A percentile compares a stretch with the other conserved stretches of the same genome.
Evolutionary conservation across 2,113 vertebrate genomes (phyloP).

Genomic region (Edolisoma coerulescens): DNA sequence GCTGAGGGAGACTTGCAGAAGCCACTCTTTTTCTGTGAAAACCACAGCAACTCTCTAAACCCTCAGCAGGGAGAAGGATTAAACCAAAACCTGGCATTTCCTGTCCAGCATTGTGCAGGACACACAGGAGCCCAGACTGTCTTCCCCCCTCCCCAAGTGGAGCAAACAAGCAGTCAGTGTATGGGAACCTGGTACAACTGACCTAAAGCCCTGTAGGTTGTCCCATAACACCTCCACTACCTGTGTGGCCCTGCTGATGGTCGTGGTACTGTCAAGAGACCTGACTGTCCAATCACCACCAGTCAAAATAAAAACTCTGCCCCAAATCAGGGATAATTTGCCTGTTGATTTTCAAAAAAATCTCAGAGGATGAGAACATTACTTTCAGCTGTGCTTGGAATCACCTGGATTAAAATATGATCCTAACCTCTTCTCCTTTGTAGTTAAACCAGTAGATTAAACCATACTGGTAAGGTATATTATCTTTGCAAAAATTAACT

Average conservation of each 20-base stretch:
- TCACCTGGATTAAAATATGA: background rate
- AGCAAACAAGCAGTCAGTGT: background rate
- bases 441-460: background rate
- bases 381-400: background rate
- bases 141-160: background rate
- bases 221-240: accelerated
- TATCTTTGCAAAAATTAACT: background rate
- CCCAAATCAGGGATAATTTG: background rate
- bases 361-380: background rate
- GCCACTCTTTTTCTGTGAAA: background rate
- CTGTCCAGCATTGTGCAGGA: background rate
- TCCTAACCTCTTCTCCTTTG: background rate
- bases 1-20: background rate
- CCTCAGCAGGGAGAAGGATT: background rate
- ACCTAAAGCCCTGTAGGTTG: background rate
- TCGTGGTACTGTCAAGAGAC: background rate
- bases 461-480: background rate
- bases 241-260: background rate
- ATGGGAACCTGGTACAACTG: background rate
- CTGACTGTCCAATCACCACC: background rate
- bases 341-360: background rate
- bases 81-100: background rate
- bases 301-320: background rate
- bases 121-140: background rate
- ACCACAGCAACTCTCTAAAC: background rate